These are phyloP conservation scores for Brachyrhaphis roseni DNA, from an alignment of 2,797 vertebrate species.

Conservation along the genomic window DNA sequence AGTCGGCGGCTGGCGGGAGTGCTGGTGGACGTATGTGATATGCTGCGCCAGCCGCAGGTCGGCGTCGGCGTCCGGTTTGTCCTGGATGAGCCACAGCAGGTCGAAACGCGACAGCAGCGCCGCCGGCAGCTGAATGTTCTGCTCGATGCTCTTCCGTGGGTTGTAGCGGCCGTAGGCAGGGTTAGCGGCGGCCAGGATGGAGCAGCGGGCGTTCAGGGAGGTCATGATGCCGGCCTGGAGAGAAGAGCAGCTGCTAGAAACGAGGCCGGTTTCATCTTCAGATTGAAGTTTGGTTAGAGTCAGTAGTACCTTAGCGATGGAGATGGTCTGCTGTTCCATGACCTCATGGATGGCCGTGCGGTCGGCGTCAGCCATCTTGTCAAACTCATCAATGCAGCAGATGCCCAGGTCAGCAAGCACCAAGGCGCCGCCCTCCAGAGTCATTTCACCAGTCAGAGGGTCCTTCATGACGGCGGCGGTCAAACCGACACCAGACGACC, in stretches of 20 bases:
- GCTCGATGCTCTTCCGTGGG: constrained; percentile 87
- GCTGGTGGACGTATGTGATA: constrained; percentile 95
- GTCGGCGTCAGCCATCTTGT: constrained; percentile 93
- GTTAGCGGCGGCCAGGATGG: constrained; percentile 91
- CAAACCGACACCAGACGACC: constrained; percentile 92
- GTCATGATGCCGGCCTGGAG: constrained; percentile 91
- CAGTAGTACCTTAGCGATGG: constrained; percentile 87
- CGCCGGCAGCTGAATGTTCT: constrained; percentile 91
- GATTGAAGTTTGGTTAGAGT: accelerated
- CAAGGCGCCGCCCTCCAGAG: constrained; percentile 89
- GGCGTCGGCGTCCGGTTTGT: constrained; percentile 87
- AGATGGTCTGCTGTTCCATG: constrained; percentile 97
- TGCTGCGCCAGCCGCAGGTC: constrained; percentile 92
- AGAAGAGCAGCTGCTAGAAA: neutral
- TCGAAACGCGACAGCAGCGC: constrained; percentile 93
- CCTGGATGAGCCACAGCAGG: constrained; percentile 94
- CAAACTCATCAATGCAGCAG: constrained; percentile 96
- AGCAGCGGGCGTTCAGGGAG: constrained; percentile 93
- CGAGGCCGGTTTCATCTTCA: neutral
- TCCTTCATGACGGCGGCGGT: constrained; percentile 93
- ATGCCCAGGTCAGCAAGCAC: constrained; percentile 91
- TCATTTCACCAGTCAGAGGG: constrained; percentile 87
- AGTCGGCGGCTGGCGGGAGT: constrained; percentile 88
- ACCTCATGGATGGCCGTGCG: constrained; percentile 94
- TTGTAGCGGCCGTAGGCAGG: constrained; percentile 93